phyloP scores from a whole-genome alignment of 2,888 invertebrate genomes.

The Luperina nickerlii region DNA sequence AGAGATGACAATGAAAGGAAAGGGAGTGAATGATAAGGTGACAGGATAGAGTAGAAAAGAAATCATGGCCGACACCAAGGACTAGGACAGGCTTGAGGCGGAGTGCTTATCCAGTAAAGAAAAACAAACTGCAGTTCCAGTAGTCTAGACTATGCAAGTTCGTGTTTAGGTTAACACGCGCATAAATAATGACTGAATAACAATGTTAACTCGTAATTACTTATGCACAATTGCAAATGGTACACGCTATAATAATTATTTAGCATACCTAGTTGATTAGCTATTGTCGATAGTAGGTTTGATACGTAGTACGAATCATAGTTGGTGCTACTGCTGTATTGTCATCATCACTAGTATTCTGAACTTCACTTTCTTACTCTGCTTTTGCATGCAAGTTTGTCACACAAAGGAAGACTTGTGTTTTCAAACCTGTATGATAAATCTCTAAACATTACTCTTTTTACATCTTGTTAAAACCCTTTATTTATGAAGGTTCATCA shows the following conservation, averaged over 20 bases:
- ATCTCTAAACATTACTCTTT: background rate
- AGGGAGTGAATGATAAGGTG: background rate
- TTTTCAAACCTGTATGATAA: slow-evolving; percentile 10
- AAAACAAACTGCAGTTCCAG: slow-evolving; percentile 3
- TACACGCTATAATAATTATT: slow-evolving; percentile 18
- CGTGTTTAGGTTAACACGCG: slow-evolving; percentile 35
- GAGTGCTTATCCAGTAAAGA: background rate
- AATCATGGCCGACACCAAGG: background rate
- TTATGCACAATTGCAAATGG: slow-evolving; percentile 37
- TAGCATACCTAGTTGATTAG: slow-evolving; percentile 6
- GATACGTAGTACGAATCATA: background rate
- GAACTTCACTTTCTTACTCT: background rate
- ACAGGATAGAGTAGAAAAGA: background rate
- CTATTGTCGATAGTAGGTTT: slow-evolving; percentile 15
- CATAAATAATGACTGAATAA: slow-evolving; percentile 47
- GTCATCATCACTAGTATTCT: slow-evolving; percentile 18
- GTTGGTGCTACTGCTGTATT: slow-evolving; percentile 11
- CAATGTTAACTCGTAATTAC: slow-evolving; percentile 34
- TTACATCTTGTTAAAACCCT: background rate
- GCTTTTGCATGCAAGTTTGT: background rate
- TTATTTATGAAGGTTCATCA: slow-evolving; percentile 5
- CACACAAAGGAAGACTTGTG: background rate
- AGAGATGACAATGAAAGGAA: background rate
- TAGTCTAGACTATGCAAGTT: slow-evolving; percentile 10
- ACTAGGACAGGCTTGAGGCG: background rate